Evolutionary conservation across 2,888 invertebrate species (phyloP), one percentile per base, ranked within the genome.

Genomic region (Idaea aversata): DNA sequence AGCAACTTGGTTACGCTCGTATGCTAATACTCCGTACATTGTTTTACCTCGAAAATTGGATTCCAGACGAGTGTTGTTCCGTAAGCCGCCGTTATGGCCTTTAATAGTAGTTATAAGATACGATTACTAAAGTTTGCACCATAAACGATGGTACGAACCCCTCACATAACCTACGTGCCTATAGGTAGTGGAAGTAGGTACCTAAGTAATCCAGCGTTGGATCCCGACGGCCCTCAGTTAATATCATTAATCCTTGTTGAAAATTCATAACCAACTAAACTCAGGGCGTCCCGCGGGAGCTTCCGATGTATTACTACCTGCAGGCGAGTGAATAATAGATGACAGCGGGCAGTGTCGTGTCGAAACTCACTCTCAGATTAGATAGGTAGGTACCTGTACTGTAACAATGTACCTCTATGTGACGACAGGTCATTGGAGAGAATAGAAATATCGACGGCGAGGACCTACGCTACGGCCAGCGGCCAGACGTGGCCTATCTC

Each of bases 261-360:
- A 81, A 79, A 81, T 81, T 81, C 80, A 81, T 81, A 80, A 81
- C 77, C 70, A 79, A 78, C 78, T 78, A 75, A 79, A 80, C 75
- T 78, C 74, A 69, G 65, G 67, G 69, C 64, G 62, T 65, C 77
- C 75, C 75, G 58, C 62, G 68, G 71, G 74, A 71, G 63, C 57
- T 67, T 71, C 69, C 68, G 68, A 75, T 73, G 73, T 75, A 75
- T 47, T 47, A 47, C 47, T 47, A 47, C 47, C 47, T 47, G 47
- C 47, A 47, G 47, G 47, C 6, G 47, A 47, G 47, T 47, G 47
- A 47, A 47, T 47, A 47, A 47, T 47, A 47, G 47, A 47, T 47
- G 47, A 47, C 47, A 47, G 47, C 10, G 47, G 47, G 47, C 47
- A 47, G 47, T 47, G 47, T 47, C 47, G 47, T 47, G 47, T 47